phyloP scores from a whole-genome alignment of 2,888 invertebrate genomes.

The Hirtodrosophila confusa region DNA sequence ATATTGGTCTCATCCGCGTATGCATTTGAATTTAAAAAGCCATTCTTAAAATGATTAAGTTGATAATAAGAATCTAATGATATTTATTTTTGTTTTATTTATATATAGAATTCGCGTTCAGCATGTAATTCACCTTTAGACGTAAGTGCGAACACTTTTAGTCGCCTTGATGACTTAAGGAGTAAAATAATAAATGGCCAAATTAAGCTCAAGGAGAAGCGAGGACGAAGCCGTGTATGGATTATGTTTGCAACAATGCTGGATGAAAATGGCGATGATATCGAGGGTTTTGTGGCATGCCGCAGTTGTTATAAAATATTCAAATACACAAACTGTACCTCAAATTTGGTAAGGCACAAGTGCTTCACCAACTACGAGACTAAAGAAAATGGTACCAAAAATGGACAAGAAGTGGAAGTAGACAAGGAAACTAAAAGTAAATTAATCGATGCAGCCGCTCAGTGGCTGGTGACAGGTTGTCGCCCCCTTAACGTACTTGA shows the following conservation, averaged over 20 bases:
- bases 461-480: slow-evolving; percentile 16
- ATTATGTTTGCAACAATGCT: slow-evolving; percentile 9
- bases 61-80: no score
- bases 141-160: neutral
- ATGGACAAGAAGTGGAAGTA: slow-evolving; percentile 10
- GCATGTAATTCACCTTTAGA: slow-evolving; percentile 16
- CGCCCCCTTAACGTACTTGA: slow-evolving; percentile 4
- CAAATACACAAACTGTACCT: slow-evolving; percentile 8
- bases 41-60: no score
- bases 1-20: no score
- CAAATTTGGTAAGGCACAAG: slow-evolving; percentile 19
- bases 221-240: slow-evolving; percentile 13
- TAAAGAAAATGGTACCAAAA: slow-evolving; percentile 1
- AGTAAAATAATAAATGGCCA: slow-evolving; percentile 13
- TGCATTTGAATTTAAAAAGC: no score
- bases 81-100: neutral
- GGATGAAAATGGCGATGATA: slow-evolving; percentile 13
- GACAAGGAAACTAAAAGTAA: slow-evolving; percentile 7
- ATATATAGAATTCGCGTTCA: neutral
- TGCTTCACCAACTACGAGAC: slow-evolving; percentile 9
- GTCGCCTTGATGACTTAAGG: slow-evolving; percentile 5
- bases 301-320: slow-evolving; percentile 7
- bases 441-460: slow-evolving; percentile 2
- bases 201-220: slow-evolving; percentile 13
- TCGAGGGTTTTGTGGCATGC: slow-evolving; percentile 13